Evolutionary conservation across 2,888 invertebrate species (phyloP), one percentile per base, ranked within the genome.

Genomic region (Iphiclides podalirius): DNA sequence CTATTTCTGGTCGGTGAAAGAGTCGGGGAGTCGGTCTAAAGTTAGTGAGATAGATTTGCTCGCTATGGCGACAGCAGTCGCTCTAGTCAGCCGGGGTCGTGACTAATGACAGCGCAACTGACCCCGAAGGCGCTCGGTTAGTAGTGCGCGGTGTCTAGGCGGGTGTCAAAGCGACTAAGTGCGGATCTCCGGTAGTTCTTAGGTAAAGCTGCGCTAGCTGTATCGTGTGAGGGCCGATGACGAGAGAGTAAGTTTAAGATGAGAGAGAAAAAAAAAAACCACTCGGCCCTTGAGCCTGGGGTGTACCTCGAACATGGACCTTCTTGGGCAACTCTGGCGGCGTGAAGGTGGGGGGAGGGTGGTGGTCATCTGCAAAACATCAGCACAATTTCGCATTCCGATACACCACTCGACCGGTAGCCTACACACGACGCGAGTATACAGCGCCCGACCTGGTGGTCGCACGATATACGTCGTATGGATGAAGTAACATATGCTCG

Each of bases 261-360:
- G 69, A 11, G 31, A 11, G 31, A 31, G 11, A 72, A 71, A 75
- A 76, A 70, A 72, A 59, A 67, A 70, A 83, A 82, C 64, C 79
- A 77, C 85, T 82, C 83, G 80, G 80, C 77, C 74, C 72, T 76
- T 77, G 77, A 78, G 79, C 75, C 79, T 79, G 84, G 84, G 80
- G 4, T 85, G 90, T 91, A 96, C 96, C 96, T 96, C 96, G 94
- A 91, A 96, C 94, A 94, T 96, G 96, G 94, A 96, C 96, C 94
- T 96, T 95, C 95, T 97, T 97, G 93, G 97, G 97, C 93, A 97
- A 95, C 95, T 97, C 97, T 93, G 97, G 97, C 93, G 97, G 97
- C 92, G 97, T 97, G 93, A 96, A 97, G 92, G 97, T 96, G 91
- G 97, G 96, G 92, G 96, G 96, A 93, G 96, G 95, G 92, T 96